Conservation (phyloP, 1,140 invertebrate species). For the Panonychus citri region DNA sequence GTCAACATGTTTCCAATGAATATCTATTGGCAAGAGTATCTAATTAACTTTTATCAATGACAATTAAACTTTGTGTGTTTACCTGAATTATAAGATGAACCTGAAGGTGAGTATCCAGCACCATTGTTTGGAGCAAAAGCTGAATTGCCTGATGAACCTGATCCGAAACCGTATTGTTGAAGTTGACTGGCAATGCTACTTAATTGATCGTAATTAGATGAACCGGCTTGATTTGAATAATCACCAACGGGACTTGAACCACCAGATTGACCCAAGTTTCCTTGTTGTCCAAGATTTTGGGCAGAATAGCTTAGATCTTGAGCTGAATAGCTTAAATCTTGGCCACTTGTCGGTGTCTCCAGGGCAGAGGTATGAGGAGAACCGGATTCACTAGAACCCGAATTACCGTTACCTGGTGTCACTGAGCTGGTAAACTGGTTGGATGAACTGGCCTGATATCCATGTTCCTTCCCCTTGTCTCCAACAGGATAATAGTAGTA, state of each 20-base stretch:
- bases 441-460: constrained; percentile 11
- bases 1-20: no score
- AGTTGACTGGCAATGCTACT: constrained; percentile 10
- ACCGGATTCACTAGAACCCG: background rate
- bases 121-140: background rate
- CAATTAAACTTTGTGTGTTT: no score
- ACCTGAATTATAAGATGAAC: background rate
- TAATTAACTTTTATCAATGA: no score
- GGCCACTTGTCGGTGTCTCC: constrained; percentile 5
- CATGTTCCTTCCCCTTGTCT: constrained; percentile 11
- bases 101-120: background rate
- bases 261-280: background rate
- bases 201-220: constrained; percentile 7
- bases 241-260: background rate
- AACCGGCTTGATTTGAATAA: background rate
- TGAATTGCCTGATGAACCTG: constrained; percentile 1
- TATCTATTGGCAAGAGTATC: no score
- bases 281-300: background rate
- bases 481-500: constrained; percentile 17
- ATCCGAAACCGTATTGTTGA: constrained; percentile 2
- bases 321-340: constrained; percentile 9
- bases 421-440: constrained; percentile 10
- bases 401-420: background rate
- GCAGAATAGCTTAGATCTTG: constrained; percentile 8
- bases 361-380: background rate